Evolutionary conservation across 2,888 invertebrate species (phyloP).

Genomic region (Drosophila putrida): DNA sequence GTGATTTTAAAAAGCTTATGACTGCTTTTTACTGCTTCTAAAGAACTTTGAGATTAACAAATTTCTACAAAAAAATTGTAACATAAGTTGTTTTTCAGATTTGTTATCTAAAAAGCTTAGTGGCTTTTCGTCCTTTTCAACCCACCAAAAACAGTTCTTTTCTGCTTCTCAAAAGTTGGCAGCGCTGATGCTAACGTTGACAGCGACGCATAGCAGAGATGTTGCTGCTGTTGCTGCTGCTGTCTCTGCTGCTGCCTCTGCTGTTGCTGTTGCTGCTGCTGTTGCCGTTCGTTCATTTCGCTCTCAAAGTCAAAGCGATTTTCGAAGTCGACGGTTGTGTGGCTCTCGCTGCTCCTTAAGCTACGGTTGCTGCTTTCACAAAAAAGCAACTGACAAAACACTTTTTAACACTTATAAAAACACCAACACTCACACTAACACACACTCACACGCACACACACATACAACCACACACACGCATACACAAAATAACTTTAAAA

Average conservation of each 20-base stretch:
- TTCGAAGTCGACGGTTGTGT: slow-evolving; percentile 85
- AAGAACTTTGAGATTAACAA: too few relatives aligned
- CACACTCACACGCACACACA: slow-evolving; percentile 19
- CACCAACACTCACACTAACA: slow-evolving; percentile 23
- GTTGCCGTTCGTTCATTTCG: slow-evolving; percentile 30
- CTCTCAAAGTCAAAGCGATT: slow-evolving; percentile 84
- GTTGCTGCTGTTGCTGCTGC: slow-evolving; percentile 31
- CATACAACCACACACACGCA: slow-evolving; percentile 14
- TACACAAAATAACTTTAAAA: slow-evolving; percentile 16
- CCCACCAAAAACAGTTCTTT: too few relatives aligned
- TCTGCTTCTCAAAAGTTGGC: too few relatives aligned
- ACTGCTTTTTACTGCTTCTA: too few relatives aligned
- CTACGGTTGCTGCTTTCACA: slow-evolving; percentile 52
- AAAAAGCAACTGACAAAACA: slow-evolving; percentile 54
- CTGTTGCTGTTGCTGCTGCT: slow-evolving; percentile 14
- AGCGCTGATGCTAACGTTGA: slow-evolving; percentile 36
- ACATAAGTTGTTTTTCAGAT: too few relatives aligned
- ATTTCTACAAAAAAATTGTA: too few relatives aligned
- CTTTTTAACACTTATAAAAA: slow-evolving; percentile 49
- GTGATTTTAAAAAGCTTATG: too few relatives aligned
- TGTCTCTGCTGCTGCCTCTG: slow-evolving; percentile 26
- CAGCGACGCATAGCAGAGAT: slow-evolving; percentile 38
- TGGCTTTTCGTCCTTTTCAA: too few relatives aligned
- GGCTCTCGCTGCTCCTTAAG: slow-evolving; percentile 68
- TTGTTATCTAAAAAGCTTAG: too few relatives aligned